These are phyloP conservation scores for Drosophila fungiperda DNA, from an alignment of 2,888 invertebrate genomes.

Conservation along the genomic window DNA sequence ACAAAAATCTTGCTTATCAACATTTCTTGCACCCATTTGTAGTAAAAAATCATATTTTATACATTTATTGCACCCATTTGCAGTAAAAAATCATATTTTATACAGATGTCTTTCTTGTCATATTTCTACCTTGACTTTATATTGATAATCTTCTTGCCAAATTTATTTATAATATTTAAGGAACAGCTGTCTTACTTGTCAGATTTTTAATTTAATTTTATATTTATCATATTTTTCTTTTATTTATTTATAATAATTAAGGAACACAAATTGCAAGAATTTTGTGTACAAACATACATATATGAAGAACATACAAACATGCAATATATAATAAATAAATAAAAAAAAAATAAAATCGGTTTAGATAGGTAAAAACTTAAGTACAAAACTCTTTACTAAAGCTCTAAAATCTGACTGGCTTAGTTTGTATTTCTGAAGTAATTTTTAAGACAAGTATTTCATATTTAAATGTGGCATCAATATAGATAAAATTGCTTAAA, in stretches of 20 bases:
- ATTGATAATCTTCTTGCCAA: background rate
- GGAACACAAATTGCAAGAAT: background rate
- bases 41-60: background rate
- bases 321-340: background rate
- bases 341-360: background rate
- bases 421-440: background rate
- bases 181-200: background rate
- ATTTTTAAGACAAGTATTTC: background rate
- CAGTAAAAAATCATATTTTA: background rate
- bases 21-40: too few relatives aligned
- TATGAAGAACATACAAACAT: background rate
- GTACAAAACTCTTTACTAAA: background rate
- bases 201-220: background rate
- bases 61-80: background rate
- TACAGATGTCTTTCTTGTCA: background rate
- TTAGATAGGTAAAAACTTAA: background rate
- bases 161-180: background rate
- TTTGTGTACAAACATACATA: background rate
- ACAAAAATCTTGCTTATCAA: too few relatives aligned
- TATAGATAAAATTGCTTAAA: too few relatives aligned
- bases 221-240: background rate
- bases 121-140: background rate
- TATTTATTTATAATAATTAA: background rate
- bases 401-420: accelerated
- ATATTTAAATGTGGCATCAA: background rate